Evolutionary conservation across 2,888 invertebrate genomes (phyloP), one percentile per base, ranked within the genome.

Genomic region (Baronia brevicornis): DNA sequence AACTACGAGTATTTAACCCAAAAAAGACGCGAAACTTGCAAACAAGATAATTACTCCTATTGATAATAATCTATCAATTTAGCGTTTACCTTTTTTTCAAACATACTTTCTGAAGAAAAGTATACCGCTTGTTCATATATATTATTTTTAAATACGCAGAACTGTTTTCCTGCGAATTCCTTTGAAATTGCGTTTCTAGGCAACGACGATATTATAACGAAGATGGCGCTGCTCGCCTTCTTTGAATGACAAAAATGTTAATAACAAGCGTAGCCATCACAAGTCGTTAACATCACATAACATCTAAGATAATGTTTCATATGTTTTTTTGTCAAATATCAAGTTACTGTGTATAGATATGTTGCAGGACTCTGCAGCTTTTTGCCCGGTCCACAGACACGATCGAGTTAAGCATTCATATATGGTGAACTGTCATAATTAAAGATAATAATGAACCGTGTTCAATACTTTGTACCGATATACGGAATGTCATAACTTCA

Each of bases 371-470:
- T 54, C 64, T 62, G 56, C 60, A 46, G 57, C 66, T 70, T 70
- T 79, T 79, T 71, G 58, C 54, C 39, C 37, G 47, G 52, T 49
- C 55, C 52, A 59, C 54, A 53, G 61, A 54, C 56, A 49, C 54
- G 59, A 54, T 55, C 63, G 64, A 65, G 70, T 69, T 63, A 72
- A 64, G 60, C 65, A 66, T 69, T 71, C 77, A 46, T 82, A 79
- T 77, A 82, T 56, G 82, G 82, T 60, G 51, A 72, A 74, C 80
- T 80, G 79, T 82, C 77, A 82, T 82, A 82, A 84, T 84, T 82
- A 80, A 80, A 70, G 62, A 67, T 70, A 71, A 72, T 78, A 78
- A 79, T 73, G 79, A 70, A 67, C 41, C 54, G 63, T 54, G 51
- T 53, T 62, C 61, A 66, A 68, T 66, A 53, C 56, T 74, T 73